phyloP scores from a whole-genome alignment of 2,888 invertebrate genomes.

The Timema cristinae region DNA sequence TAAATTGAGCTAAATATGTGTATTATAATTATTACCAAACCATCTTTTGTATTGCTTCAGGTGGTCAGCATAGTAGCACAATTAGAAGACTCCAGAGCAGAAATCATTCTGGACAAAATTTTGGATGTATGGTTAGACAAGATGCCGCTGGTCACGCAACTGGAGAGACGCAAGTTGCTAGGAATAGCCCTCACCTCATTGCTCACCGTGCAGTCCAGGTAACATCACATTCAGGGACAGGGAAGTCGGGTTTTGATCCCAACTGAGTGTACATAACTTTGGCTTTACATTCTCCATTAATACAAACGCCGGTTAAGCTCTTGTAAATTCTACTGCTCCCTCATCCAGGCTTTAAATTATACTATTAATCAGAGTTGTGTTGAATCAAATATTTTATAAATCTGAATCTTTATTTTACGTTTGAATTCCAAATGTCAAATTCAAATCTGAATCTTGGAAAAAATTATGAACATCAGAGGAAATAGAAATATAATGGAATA shows the following conservation, averaged over 20 bases:
- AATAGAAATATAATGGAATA: too few relatives aligned
- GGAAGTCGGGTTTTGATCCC: too few relatives aligned
- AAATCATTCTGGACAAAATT: conserved; percentile 64
- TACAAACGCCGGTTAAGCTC: neutral
- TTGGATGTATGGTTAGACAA: conserved; percentile 74
- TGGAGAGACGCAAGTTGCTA: conserved; percentile 78
- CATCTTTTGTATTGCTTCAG: conserved; percentile 26
- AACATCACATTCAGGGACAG: neutral
- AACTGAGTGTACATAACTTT: neutral
- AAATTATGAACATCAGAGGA: too few relatives aligned
- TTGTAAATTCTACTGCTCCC: neutral
- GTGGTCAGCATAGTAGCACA: conserved; percentile 37
- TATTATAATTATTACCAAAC: too few relatives aligned
- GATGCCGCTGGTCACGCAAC: conserved; percentile 72
- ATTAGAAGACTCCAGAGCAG: conserved; percentile 37
- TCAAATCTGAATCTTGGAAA: too few relatives aligned
- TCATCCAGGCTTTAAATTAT: neutral
- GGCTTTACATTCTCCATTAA: neutral
- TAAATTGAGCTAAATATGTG: too few relatives aligned
- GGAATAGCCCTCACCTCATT: conserved; percentile 54
- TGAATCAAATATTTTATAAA: too few relatives aligned
- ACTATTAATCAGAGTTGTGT: neutral
- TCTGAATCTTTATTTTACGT: too few relatives aligned
- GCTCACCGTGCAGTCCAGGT: conserved; percentile 40
- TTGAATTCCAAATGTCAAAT: too few relatives aligned